phyloP scores from a whole-genome alignment of 2,113 vertebrate species.

The Penelope pileata region DNA sequence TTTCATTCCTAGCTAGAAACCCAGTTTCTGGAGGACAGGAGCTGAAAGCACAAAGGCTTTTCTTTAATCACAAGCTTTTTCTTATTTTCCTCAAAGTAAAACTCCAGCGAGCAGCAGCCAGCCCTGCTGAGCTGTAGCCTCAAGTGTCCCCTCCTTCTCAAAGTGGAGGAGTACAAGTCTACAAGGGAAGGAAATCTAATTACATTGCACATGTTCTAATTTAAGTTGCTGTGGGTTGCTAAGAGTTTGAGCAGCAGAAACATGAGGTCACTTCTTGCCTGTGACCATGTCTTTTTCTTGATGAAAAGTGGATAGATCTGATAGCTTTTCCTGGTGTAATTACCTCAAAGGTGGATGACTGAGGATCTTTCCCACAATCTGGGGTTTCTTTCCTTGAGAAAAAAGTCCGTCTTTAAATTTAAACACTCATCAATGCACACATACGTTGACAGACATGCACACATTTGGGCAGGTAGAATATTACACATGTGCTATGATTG shows the following conservation, averaged over 20 bases:
- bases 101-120: slow-evolving; percentile 6
- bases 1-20: slow-evolving; percentile 9
- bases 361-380: not conserved
- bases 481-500: rapidly evolving
- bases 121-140: slow-evolving; percentile 19
- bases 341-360: not conserved
- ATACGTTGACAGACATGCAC: rapidly evolving
- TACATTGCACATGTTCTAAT: slow-evolving; percentile 51
- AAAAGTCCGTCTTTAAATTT: not conserved
- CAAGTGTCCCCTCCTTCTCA: slow-evolving; percentile 55
- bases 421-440: not conserved
- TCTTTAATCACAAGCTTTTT: slow-evolving; percentile 38
- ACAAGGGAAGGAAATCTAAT: slow-evolving; percentile 55
- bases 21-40: slow-evolving; percentile 30
- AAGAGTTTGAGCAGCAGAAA: slow-evolving; percentile 6
- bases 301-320: not conserved
- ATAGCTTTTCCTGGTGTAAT: not conserved
- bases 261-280: not conserved
- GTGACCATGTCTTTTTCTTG: not conserved
- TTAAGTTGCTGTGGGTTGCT: slow-evolving; percentile 43
- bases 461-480: not conserved
- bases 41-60: slow-evolving; percentile 19
- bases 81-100: slow-evolving; percentile 1
- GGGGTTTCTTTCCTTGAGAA: not conserved
- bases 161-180: slow-evolving; percentile 9